These are phyloP conservation scores for Rhizomys pruinosus DNA, from an alignment of 2,113 vertebrate species.

Conservation along the genomic window DNA sequence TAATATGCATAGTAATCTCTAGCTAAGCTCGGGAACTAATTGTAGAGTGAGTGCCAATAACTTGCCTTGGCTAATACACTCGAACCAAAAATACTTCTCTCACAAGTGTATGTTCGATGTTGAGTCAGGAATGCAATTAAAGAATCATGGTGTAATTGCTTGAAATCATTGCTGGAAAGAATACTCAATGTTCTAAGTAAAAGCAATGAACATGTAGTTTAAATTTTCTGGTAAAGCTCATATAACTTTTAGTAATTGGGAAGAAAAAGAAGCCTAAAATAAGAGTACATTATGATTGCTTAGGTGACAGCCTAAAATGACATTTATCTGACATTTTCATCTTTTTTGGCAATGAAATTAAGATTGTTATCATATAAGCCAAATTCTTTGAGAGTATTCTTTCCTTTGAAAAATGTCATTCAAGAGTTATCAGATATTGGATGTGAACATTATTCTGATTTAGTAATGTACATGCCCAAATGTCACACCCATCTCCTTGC, in stretches of 20 bases:
- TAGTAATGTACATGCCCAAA: neutral
- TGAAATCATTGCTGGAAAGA: slow-evolving; percentile 36
- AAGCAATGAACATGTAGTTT: neutral
- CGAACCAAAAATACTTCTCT: neutral
- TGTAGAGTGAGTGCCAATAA: neutral
- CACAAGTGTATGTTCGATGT: slow-evolving; percentile 22
- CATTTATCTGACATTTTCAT: slow-evolving; percentile 71
- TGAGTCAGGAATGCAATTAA: slow-evolving; percentile 20
- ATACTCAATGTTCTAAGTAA: slow-evolving; percentile 26
- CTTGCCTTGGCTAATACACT: neutral
- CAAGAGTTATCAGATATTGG: neutral
- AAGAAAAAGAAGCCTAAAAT: slow-evolving; percentile 41
- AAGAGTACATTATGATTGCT: slow-evolving; percentile 25
- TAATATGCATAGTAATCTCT: neutral
- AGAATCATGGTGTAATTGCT: neutral
- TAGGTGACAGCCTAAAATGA: slow-evolving; percentile 33
- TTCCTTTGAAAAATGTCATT: slow-evolving; percentile 60
- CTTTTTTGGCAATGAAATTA: slow-evolving; percentile 10
- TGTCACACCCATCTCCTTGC: neutral
- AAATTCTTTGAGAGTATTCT: slow-evolving; percentile 42
- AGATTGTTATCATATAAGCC: slow-evolving; percentile 32
- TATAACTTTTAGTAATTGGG: slow-evolving; percentile 17
- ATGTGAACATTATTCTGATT: slow-evolving; percentile 5
- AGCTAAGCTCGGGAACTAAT: slow-evolving; percentile 16
- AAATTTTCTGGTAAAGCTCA: slow-evolving; percentile 28